Evolutionary conservation across 2,113 vertebrate species (phyloP).

Genomic region (Heterotilapia buettikoferi): DNA sequence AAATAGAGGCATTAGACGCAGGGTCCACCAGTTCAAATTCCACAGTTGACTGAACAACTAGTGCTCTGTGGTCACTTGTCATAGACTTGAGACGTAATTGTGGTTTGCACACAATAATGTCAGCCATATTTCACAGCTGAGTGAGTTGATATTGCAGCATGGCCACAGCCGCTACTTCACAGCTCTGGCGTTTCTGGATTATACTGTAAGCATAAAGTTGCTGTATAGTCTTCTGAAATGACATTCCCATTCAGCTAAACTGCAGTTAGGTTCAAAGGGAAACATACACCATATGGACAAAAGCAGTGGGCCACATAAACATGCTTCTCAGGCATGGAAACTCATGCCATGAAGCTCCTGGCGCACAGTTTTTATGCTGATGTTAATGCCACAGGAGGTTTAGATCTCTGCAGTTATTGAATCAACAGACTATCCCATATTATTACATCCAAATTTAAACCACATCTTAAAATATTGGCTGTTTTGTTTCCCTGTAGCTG

Average conservation of each 20-base stretch:
- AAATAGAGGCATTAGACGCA: slow-evolving; percentile 39
- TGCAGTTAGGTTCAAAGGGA: not conserved
- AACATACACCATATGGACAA: not conserved
- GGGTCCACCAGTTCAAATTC: slow-evolving; percentile 38
- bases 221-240: not conserved
- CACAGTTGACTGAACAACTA: slow-evolving; percentile 46
- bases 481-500: not conserved
- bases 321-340: not conserved
- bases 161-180: not conserved
- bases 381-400: not conserved
- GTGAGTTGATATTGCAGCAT: slow-evolving; percentile 25
- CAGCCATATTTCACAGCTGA: slow-evolving; percentile 52
- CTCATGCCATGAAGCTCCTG: not conserved
- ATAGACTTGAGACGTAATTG: slow-evolving; percentile 33
- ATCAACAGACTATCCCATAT: not conserved
- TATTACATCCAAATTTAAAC: not conserved
- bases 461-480: not conserved
- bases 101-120: slow-evolving; percentile 44
- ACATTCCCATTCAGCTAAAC: not conserved
- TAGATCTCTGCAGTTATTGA: not conserved
- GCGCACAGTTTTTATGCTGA: not conserved
- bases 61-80: slow-evolving; percentile 53
- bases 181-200: not conserved
- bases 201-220: not conserved
- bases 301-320: not conserved